phyloP scores from a whole-genome alignment of 2,888 invertebrate genomes.

The Tipula unca region DNA sequence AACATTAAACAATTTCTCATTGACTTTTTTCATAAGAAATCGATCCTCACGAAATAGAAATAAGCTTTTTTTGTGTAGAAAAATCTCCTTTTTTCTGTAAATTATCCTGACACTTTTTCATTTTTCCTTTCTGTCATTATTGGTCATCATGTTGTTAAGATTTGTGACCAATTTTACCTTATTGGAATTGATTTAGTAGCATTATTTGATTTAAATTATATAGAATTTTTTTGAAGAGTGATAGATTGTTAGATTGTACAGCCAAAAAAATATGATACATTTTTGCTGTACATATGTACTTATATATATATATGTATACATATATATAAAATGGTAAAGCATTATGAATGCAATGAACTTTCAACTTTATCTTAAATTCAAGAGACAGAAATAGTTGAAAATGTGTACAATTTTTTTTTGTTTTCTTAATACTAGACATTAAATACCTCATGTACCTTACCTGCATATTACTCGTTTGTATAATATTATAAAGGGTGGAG shows the following conservation, averaged over 20 bases:
- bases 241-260: neutral
- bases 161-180: neutral
- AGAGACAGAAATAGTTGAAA: neutral
- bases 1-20: neutral
- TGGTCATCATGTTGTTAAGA: neutral
- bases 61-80: neutral
- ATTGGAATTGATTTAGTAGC: neutral
- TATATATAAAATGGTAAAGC: neutral
- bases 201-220: neutral
- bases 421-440: neutral
- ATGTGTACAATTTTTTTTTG: neutral
- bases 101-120: neutral
- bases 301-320: no score
- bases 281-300: no score
- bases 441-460: no score
- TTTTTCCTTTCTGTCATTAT: neutral
- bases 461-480: no score
- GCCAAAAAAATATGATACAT: neutral
- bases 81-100: neutral
- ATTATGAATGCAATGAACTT: neutral
- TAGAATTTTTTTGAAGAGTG: neutral
- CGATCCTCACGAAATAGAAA: neutral
- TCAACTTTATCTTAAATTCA: neutral
- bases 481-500: no score
- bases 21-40: neutral